Percentiles rank a stretch among this genome's conserved stretches.
phyloP scores from a whole-genome alignment of 2,888 invertebrate species.

The Ligdia adustata region DNA sequence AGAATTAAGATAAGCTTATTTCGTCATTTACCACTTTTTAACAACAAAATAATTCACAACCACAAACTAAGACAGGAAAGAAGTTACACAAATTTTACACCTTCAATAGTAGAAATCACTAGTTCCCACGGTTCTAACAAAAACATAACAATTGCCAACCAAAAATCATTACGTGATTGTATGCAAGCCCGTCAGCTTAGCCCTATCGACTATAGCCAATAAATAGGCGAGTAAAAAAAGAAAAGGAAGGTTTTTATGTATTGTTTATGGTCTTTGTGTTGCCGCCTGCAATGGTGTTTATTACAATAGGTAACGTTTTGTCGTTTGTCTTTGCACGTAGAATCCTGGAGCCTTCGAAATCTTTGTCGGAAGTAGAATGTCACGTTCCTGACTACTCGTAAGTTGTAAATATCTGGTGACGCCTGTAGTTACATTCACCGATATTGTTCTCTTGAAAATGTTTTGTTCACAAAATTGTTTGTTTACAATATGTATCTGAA shows the following conservation, averaged over 20 bases:
- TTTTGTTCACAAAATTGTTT: too few relatives aligned
- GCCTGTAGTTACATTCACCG: conserved; percentile 71
- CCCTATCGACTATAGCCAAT: conserved; percentile 42
- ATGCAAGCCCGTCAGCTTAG: conserved; percentile 73
- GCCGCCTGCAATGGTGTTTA: conserved; percentile 59
- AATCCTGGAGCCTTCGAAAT: conserved; percentile 20
- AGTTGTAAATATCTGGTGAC: conserved; percentile 70
- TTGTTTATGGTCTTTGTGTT: conserved; percentile 71
- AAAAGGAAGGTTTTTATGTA: conserved; percentile 40
- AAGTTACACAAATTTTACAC: too few relatives aligned
- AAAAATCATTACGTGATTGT: conserved; percentile 77
- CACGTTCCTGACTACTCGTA: conserved; percentile 75
- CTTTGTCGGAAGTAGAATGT: conserved; percentile 60
- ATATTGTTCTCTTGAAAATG: conserved; percentile 78
- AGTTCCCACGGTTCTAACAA: conserved; percentile 69
- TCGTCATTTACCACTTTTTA: too few relatives aligned
- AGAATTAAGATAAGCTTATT: too few relatives aligned
- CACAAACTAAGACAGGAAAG: too few relatives aligned
- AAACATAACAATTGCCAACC: conserved; percentile 69
- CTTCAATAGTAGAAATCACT: too few relatives aligned
- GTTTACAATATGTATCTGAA: conserved; percentile 73
- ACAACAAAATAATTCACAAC: too few relatives aligned
- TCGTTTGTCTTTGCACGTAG: conserved; percentile 73
- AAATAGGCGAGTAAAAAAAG: conserved; percentile 22
- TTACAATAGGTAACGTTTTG: conserved; percentile 54